Conservation (phyloP, 2,797 vertebrate genomes). For the Silurus aristotelis region DNA sequence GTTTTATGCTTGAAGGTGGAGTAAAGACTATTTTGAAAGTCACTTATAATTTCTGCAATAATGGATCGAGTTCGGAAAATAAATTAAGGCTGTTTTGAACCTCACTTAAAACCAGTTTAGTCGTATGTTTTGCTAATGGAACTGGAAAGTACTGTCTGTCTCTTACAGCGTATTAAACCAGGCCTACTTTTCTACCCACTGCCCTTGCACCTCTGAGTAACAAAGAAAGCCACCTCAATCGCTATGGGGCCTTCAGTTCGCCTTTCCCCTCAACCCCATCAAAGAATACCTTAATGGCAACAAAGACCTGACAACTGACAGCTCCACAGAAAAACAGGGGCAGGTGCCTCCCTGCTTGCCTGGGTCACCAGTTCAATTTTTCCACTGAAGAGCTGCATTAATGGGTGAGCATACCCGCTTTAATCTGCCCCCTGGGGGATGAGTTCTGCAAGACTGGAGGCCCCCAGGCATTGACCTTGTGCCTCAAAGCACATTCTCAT, state of each 20-base stretch:
- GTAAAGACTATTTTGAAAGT: constrained; percentile 7
- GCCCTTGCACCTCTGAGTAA: constrained; percentile 40
- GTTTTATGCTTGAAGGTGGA: neutral
- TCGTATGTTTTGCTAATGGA: constrained; percentile 19
- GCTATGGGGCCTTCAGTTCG: constrained; percentile 47
- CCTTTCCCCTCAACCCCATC: constrained; percentile 53
- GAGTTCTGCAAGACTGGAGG: constrained; percentile 48
- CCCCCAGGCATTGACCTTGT: constrained; percentile 53
- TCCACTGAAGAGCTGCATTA: constrained; percentile 62
- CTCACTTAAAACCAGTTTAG: constrained; percentile 6
- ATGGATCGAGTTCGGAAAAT: neutral
- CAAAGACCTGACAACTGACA: constrained; percentile 61
- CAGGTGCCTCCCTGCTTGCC: constrained; percentile 43
- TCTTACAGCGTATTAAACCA: constrained; percentile 39
- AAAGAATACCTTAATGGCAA: constrained; percentile 58
- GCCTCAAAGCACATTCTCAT: constrained; percentile 53
- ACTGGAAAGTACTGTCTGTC: neutral
- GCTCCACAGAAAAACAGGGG: constrained; percentile 44
- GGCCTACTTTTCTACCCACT: constrained; percentile 48
- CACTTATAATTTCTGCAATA: neutral
- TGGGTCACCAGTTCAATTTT: constrained; percentile 59
- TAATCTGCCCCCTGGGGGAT: constrained; percentile 52
- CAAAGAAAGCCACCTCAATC: constrained; percentile 51
- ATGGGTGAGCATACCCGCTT: constrained; percentile 48
- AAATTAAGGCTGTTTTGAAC: neutral